A percentile compares a stretch with the other conserved stretches of the same genome.
Evolutionary conservation across 2,797 vertebrate genomes (phyloP).

Genomic region (Chaenodraco wilsoni): DNA sequence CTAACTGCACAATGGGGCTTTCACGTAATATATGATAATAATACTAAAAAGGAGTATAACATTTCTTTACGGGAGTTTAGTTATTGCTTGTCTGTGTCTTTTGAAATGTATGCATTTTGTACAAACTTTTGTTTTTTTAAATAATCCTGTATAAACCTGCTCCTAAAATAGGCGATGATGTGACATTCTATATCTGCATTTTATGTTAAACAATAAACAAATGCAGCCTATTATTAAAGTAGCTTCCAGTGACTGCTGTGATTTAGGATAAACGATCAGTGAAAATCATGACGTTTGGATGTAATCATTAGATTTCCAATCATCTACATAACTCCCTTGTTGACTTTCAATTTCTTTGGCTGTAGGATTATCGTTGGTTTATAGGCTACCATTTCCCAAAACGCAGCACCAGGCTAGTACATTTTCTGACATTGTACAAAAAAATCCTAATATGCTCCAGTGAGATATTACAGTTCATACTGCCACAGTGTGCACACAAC

Average conservation of each 20-base stretch:
- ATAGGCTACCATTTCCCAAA: slow-evolving; percentile 52
- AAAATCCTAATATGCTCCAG: slow-evolving; percentile 36
- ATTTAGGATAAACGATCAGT: slow-evolving; percentile 26
- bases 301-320: slow-evolving; percentile 60
- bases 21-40: too few relatives aligned
- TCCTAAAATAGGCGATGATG: not conserved
- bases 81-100: not conserved
- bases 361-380: slow-evolving; percentile 58
- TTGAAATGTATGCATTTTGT: not conserved
- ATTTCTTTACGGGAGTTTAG: not conserved
- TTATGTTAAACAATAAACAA: slow-evolving; percentile 8
- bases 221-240: not conserved
- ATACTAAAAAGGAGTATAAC: not conserved
- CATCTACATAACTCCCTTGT: slow-evolving; percentile 56
- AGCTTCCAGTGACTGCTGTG: slow-evolving; percentile 18
- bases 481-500: slow-evolving; percentile 27
- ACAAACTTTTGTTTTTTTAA: slow-evolving; percentile 52
- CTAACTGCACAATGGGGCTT: not conserved
- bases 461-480: slow-evolving; percentile 34
- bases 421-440: slow-evolving; percentile 48
- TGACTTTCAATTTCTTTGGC: slow-evolving; percentile 60
- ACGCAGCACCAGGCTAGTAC: slow-evolving; percentile 36
- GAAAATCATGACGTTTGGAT: slow-evolving; percentile 49
- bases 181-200: slow-evolving; percentile 7
- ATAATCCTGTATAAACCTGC: not conserved